Evolutionary conservation across 1,140 invertebrate genomes (phyloP).

Genomic region (Tetraneura akinire): DNA sequence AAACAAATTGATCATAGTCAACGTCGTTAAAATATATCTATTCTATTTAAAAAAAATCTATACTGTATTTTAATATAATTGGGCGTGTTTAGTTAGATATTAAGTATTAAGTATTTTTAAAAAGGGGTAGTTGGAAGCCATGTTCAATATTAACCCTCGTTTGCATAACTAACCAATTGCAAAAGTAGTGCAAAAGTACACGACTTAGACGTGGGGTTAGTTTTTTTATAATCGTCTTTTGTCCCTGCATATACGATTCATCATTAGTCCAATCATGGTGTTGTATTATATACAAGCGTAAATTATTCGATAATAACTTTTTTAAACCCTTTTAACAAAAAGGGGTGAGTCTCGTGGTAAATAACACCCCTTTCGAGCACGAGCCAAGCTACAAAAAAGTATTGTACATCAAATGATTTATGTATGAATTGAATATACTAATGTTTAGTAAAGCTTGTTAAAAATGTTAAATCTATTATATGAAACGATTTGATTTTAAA

Average conservation of each 20-base stretch:
- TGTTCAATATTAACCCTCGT: constrained; percentile 31
- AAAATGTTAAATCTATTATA: constrained; percentile 39
- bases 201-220: constrained; percentile 10
- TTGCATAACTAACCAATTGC: constrained; percentile 52
- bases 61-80: too few species aligned
- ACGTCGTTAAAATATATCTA: too few species aligned
- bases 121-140: constrained; percentile 43
- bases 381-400: constrained; percentile 37
- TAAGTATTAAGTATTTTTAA: constrained; percentile 14
- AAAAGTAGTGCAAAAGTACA: constrained; percentile 30
- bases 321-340: constrained; percentile 39
- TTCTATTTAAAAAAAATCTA: too few species aligned
- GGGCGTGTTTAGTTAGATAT: constrained; percentile 48
- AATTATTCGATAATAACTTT: constrained; percentile 50
- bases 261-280: constrained; percentile 38
- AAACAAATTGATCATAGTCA: too few species aligned
- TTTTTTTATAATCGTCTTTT: constrained; percentile 46
- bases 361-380: constrained; percentile 38
- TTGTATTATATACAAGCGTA: constrained; percentile 36
- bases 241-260: constrained; percentile 21
- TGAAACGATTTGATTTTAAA: constrained; percentile 1
- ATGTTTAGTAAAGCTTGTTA: constrained; percentile 38
- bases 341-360: constrained; percentile 13
- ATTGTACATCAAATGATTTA: constrained; percentile 42
- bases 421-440: constrained; percentile 24